Evolutionary conservation across 2,797 vertebrate species (phyloP).

Genomic region (Chrosomus eos): DNA sequence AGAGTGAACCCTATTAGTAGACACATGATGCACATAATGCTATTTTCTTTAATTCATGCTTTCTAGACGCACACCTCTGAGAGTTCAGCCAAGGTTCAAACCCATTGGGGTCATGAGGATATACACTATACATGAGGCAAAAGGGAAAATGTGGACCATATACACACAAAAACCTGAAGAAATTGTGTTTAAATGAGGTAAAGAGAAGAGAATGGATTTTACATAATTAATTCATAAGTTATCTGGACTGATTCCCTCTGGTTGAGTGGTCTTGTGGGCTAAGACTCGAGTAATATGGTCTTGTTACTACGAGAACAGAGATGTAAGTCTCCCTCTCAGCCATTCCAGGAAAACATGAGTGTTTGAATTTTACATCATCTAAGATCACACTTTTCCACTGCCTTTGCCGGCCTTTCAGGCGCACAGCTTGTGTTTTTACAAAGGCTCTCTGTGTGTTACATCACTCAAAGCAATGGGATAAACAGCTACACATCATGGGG

Average conservation of each 20-base stretch:
- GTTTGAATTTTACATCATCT: slow-evolving; percentile 63
- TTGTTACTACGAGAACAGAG: slow-evolving; percentile 63
- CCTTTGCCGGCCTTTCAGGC: slow-evolving; percentile 50
- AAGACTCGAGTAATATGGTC: slow-evolving; percentile 56
- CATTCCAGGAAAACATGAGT: slow-evolving; percentile 74
- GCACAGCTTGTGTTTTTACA: slow-evolving; percentile 24
- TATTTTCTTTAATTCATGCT: background rate
- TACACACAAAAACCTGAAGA: background rate
- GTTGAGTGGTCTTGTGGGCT: slow-evolving; percentile 48
- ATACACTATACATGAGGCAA: background rate
- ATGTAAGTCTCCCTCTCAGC: slow-evolving; percentile 41
- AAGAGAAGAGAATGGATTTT: background rate
- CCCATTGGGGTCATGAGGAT: background rate
- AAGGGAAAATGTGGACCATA: background rate
- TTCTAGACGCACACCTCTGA: background rate
- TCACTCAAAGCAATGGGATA: slow-evolving; percentile 28
- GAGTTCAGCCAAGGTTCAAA: slow-evolving; percentile 2
- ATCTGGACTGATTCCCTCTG: background rate
- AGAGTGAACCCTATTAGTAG: slow-evolving; percentile 58
- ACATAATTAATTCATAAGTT: slow-evolving; percentile 24
- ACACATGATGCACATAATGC: slow-evolving; percentile 20
- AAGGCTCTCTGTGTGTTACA: slow-evolving; percentile 29
- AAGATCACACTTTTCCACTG: slow-evolving; percentile 70
- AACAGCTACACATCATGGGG: slow-evolving; percentile 12
- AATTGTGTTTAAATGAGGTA: background rate